Evolutionary conservation across 1,140 invertebrate species (phyloP), one percentile per base, ranked within the genome.

Genomic region (Palaemon carinicauda): DNA sequence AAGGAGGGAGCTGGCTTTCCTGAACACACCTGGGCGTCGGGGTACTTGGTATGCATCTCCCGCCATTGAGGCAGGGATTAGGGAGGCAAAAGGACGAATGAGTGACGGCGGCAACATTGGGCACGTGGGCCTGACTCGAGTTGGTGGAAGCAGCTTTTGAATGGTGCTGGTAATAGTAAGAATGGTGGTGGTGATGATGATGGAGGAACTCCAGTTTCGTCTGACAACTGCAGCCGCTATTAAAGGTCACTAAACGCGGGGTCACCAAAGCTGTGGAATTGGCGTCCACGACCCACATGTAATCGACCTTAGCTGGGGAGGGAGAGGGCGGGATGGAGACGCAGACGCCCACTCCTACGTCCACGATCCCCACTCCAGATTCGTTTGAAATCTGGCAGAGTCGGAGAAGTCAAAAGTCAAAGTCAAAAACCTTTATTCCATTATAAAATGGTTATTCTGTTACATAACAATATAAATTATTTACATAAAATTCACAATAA

Each of bases 251-350:
- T 7, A 98, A 96, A 83, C 96, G 93, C 0, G 99, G 97, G 19
- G 97, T 97, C n/a, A 99, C 97, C 24, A 99, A 92, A 0, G 97
- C 95, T 0, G 98, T 98, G 92, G 96, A 97, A 90, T 99, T 99
- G 12, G 98, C 96, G 92, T 99, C 99, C 0, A 99, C 97, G 94
- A 98, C 96, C 89, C 97, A 97, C 0, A 98, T 97, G 80, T 96
- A 91, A 83, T 95, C 94, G 91, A 50, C 50, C n/a, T 69, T 41
- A 14, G 9, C 27, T 0, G 27, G 19, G 31, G 51, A 17, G 21
- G 27, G n/a, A 3, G 15, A 27, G 10, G 51, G 17, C 5, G 14
- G n/a, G 24, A 21, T 24, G 10, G 17, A 31, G 17, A 85, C 77
- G 33, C 83, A 85, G 50, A 69, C 51, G 41, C 60, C 60, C 24